Evolutionary conservation across 2,888 invertebrate genomes (phyloP).

Genomic region (Omphaloscelis lunosa): DNA sequence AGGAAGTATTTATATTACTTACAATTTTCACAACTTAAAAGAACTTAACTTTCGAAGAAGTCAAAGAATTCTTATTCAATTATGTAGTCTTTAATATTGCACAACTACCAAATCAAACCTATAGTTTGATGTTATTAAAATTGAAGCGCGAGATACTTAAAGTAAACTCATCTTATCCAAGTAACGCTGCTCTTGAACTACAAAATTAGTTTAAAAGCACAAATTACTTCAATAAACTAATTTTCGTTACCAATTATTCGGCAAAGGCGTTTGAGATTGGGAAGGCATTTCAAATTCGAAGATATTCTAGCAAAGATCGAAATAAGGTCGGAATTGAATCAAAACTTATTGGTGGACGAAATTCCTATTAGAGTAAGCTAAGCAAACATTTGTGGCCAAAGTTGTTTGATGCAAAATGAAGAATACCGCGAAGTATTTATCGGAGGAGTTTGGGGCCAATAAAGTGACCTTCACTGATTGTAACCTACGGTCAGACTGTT

Average conservation of each 20-base stretch:
- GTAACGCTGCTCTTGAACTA: conserved; percentile 38
- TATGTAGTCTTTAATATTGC: conserved; percentile 26
- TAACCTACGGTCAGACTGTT: conserved; percentile 8
- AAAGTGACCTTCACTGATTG: conserved; percentile 44
- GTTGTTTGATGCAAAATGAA: conserved; percentile 63
- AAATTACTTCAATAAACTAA: conserved; percentile 55
- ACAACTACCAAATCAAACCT: conserved; percentile 21
- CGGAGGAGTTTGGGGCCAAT: conserved; percentile 68
- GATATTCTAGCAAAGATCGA: conserved; percentile 40
- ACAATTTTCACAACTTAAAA: not conserved
- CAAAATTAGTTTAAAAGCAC: conserved; percentile 51
- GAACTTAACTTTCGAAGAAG: too few species aligned
- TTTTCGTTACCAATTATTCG: conserved; percentile 36
- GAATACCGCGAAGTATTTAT: conserved; percentile 67
- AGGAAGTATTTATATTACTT: not conserved
- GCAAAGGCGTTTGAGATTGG: conserved; percentile 36
- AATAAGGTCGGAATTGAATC: conserved; percentile 36
- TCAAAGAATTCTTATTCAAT: not conserved
- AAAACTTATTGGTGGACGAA: conserved; percentile 52
- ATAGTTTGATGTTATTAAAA: conserved; percentile 42
- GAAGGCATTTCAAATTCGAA: conserved; percentile 37
- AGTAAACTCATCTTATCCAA: conserved; percentile 45
- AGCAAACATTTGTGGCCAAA: conserved; percentile 57
- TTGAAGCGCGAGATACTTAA: conserved; percentile 30
- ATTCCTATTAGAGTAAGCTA: conserved; percentile 51